Conservation (phyloP, 2,888 invertebrate species). For the Athetis lepigone region DNA sequence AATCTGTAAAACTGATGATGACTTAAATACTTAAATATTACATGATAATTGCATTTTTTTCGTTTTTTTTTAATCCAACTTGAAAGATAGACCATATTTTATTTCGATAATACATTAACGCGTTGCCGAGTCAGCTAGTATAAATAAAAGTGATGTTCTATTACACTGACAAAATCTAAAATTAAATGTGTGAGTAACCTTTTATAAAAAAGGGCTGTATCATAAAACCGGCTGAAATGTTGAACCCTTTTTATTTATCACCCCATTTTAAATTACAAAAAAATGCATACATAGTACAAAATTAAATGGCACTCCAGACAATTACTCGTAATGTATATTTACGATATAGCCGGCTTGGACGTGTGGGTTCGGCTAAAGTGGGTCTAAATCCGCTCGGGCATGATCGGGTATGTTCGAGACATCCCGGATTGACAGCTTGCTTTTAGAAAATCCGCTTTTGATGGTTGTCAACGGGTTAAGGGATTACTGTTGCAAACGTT, state of each 20-base stretch:
- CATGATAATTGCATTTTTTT: too few relatives aligned
- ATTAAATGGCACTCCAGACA: slow-evolving; percentile 42
- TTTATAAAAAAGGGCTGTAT: not conserved
- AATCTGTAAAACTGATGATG: too few relatives aligned
- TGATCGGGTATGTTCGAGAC: slow-evolving; percentile 29
- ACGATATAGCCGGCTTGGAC: slow-evolving; percentile 46
- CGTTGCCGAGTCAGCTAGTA: too few relatives aligned
- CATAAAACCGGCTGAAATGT: not conserved
- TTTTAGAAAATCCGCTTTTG: slow-evolving; percentile 31
- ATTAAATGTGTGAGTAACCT: not conserved
- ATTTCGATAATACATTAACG: too few relatives aligned
- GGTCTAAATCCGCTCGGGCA: slow-evolving; percentile 38
- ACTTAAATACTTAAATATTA: too few relatives aligned
- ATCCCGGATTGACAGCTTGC: slow-evolving; percentile 36
- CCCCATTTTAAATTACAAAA: slow-evolving; percentile 9
- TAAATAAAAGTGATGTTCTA: too few relatives aligned
- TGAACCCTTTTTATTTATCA: not conserved
- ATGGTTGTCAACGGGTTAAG: slow-evolving; percentile 24
- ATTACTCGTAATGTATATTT: slow-evolving; percentile 64
- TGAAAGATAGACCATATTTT: too few relatives aligned
- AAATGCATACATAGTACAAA: slow-evolving; percentile 21
- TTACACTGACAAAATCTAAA: not conserved
- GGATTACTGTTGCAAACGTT: slow-evolving; percentile 17
- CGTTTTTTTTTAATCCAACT: too few relatives aligned
- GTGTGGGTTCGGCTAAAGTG: slow-evolving; percentile 37